Percentiles rank a stretch among this genome's conserved stretches.
These are phyloP conservation scores for Arvicanthis niloticus DNA, from an alignment of 2,113 vertebrate species.

Conservation along the genomic window DNA sequence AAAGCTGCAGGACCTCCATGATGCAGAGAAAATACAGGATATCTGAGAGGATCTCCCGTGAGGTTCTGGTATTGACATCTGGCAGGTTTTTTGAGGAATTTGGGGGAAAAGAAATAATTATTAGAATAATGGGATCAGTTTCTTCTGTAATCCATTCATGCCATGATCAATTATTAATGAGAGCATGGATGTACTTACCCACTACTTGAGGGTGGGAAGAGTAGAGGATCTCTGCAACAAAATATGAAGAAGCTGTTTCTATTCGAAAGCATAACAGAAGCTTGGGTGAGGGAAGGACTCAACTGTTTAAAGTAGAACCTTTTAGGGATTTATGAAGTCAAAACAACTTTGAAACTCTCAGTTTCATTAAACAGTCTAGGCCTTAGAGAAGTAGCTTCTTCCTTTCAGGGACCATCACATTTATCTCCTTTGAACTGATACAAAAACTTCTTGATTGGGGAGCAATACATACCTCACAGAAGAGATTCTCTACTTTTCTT, in stretches of 20 bases:
- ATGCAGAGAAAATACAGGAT: no score
- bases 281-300: background rate
- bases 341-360: background rate
- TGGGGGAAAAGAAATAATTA: background rate
- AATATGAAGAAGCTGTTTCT: background rate
- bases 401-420: background rate
- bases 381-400: background rate
- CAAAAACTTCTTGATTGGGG: background rate
- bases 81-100: conserved; percentile 26
- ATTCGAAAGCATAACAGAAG: background rate
- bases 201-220: background rate
- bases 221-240: background rate
- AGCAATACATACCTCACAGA: background rate
- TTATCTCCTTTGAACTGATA: background rate
- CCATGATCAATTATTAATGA: background rate
- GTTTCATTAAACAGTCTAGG: background rate
- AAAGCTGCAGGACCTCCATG: no score
- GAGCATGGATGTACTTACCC: background rate
- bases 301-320: background rate
- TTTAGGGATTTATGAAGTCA: background rate
- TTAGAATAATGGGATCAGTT: background rate
- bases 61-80: background rate
- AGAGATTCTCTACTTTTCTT: background rate
- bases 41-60: no score
- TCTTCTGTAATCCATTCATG: background rate